Percentiles rank a stretch among this genome's conserved stretches.
Evolutionary conservation across 2,113 vertebrate genomes (phyloP).

Genomic region (Axis porcinus): DNA sequence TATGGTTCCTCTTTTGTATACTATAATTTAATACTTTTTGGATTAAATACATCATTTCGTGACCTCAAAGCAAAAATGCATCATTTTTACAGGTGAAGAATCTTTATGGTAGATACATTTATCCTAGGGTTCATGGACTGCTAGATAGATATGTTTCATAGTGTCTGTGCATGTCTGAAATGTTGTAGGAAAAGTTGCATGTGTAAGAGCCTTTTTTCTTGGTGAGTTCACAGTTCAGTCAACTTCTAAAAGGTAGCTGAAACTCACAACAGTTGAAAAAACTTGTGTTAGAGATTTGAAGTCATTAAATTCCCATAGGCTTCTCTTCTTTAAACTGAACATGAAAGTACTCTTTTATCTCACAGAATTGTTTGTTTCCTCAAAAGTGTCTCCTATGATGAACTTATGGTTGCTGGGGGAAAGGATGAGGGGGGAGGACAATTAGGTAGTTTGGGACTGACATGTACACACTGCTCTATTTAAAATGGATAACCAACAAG

Average conservation of each 20-base stretch:
- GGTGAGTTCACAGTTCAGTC: background rate
- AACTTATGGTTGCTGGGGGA: background rate
- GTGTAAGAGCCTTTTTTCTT: background rate
- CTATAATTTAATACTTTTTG: background rate
- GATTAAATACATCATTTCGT: background rate
- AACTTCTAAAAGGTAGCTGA: background rate
- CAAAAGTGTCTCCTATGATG: background rate
- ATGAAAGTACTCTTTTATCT: background rate
- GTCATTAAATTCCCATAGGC: background rate
- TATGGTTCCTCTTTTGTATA: background rate
- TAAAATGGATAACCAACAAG: background rate
- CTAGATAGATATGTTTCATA: background rate
- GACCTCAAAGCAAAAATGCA: background rate
- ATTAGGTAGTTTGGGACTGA: background rate
- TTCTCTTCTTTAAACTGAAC: background rate
- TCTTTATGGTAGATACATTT: background rate
- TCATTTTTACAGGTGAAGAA: background rate
- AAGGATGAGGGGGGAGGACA: background rate
- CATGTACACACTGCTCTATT: background rate
- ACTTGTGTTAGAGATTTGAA: background rate
- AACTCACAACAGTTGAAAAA: background rate
- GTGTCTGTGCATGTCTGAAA: background rate
- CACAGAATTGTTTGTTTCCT: background rate
- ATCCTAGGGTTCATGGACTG: background rate
- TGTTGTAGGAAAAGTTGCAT: background rate